Percentiles rank a stretch among this genome's conserved stretches.
Conservation (phyloP, 2,888 invertebrate genomes). For the Adela reaumurella region DNA sequence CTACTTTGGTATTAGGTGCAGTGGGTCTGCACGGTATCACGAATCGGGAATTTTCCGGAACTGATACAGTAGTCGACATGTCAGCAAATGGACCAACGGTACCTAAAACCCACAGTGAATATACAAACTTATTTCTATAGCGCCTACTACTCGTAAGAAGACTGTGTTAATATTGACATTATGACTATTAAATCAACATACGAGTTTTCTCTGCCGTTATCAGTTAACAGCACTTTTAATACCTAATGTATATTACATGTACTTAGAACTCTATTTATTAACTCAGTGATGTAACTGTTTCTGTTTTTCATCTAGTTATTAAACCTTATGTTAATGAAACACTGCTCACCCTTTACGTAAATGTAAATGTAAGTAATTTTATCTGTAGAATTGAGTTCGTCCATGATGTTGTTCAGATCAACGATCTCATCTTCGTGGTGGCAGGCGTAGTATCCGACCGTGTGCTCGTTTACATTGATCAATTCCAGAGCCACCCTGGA, state of each 20-base stretch:
- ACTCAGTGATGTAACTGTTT: too few species aligned
- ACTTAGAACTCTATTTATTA: too few species aligned
- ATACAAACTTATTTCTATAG: too few species aligned
- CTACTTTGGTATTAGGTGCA: neutral
- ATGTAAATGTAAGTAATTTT: constrained; percentile 38
- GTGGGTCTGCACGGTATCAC: neutral
- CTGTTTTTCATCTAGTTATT: too few species aligned
- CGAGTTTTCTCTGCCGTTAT: too few species aligned
- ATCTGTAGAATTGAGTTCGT: constrained; percentile 32
- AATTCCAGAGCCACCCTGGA: constrained; percentile 46
- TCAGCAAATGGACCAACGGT: neutral
- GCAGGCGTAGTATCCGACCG: constrained; percentile 58
- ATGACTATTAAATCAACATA: too few species aligned
- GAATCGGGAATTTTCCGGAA: neutral
- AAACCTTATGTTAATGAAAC: too few species aligned
- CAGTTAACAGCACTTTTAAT: too few species aligned
- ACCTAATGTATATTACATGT: too few species aligned
- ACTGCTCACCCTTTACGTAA: constrained; percentile 49
- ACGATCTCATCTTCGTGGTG: constrained; percentile 27
- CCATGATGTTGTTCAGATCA: constrained; percentile 22
- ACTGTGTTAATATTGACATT: too few species aligned
- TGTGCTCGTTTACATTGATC: constrained; percentile 32
- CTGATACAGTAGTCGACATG: neutral
- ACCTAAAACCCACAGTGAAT: too few species aligned
- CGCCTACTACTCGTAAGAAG: too few species aligned